Evolutionary conservation across 2,113 vertebrate species (phyloP), one percentile per base, ranked within the genome.

Genomic region (Brachyhypopomus gauderio): DNA sequence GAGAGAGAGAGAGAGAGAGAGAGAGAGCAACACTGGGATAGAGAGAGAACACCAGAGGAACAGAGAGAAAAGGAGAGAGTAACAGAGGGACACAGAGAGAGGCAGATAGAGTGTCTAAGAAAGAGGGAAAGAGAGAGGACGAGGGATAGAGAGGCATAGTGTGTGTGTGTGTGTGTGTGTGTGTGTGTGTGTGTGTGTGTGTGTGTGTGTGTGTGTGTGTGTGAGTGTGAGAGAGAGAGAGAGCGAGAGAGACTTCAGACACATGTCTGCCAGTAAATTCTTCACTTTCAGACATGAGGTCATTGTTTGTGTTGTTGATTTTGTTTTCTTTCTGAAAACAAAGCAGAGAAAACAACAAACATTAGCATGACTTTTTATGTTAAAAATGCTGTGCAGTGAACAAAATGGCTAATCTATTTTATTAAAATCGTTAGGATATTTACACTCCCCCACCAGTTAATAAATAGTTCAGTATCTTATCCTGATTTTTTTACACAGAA

Each of bases 331-430:
- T 63, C 34, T 23, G 58, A 63, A 63, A 76, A 41, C 59, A 45
- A 76, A 59, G 63, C 36, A 76, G 41, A 76, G 45, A 55, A 6
- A 76, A 59, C 58, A 63, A 23, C 74, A 76, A 52, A 52, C 45
- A 52, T 52, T 11, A 52, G 45, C 45, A 52, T 52, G 8, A 52
- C 45, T 52, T 52, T 52, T 52, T 52, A 52, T 3, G 12, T 52
- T 12, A 52, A 52, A 52, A 52, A 52, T 52, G 9, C 45, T 52
- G 45, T 52, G 45, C 45, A 52, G 11, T 52, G 45, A 52, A 52
- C 2, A 11, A 52, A 52, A 52, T 52, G 45, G 14, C 1, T 52
- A 7, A 52, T 52, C 45, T 52, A 14, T 14, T 52, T 52, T 52
- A 52, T 2, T 52, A 52, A 52, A 52, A 52, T 52, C 45, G 14